Conservation (phyloP, 2,113 vertebrate genomes). For the Orthochromis indermauri region DNA sequence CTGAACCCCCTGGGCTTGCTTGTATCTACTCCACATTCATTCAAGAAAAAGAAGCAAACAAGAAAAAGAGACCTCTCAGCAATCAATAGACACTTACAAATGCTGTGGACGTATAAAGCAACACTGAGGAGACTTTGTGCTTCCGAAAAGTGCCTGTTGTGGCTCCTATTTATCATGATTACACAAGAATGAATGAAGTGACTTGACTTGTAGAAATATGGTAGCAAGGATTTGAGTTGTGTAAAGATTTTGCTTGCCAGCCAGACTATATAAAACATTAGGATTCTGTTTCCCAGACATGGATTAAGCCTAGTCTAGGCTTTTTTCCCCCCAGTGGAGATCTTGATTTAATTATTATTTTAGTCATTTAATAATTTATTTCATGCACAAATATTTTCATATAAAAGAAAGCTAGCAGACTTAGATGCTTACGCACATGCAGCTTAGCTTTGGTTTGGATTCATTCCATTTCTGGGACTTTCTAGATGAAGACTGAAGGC, state of each 20-base stretch:
- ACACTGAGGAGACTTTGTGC: neutral
- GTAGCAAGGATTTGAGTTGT: neutral
- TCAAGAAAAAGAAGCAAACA: constrained; percentile 22
- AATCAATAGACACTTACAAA: constrained; percentile 49
- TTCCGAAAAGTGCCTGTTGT: constrained; percentile 36
- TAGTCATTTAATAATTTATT: neutral
- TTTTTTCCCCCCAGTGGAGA: neutral
- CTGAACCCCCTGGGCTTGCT: neutral
- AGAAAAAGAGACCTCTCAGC: constrained; percentile 18
- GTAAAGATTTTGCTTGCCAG: neutral
- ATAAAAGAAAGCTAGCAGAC: neutral
- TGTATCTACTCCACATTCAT: constrained; percentile 30
- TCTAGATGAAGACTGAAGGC: neutral
- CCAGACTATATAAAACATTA: neutral
- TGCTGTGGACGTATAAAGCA: neutral
- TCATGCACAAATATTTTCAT: constrained; percentile 2
- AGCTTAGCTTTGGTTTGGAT: neutral
- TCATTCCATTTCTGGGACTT: neutral
- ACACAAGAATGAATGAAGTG: constrained; percentile 34
- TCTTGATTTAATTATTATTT: neutral
- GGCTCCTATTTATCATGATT: constrained; percentile 37
- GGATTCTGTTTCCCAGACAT: neutral
- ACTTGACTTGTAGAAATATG: neutral
- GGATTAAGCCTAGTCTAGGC: neutral
- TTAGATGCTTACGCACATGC: neutral